A percentile compares a stretch with the other conserved stretches of the same genome.
phyloP scores from a whole-genome alignment of 1,140 invertebrate genomes.

The Phocides pigmalion region DNA sequence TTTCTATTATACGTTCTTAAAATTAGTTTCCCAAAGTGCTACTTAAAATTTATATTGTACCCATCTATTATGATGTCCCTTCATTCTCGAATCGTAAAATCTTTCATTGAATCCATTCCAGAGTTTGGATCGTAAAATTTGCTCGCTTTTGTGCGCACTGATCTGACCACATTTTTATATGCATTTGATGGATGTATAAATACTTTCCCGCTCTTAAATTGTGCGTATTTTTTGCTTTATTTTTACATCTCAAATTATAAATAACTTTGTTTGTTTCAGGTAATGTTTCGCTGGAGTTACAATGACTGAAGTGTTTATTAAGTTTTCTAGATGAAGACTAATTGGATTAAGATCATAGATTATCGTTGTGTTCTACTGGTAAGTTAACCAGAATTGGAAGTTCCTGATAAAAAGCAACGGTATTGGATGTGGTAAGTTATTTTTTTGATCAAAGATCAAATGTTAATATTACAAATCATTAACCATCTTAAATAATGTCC shows the following conservation, averaged over 20 bases:
- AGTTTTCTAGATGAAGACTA: too few species aligned
- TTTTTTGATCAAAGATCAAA: too few species aligned
- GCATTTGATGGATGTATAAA: conserved; percentile 48
- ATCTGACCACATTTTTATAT: conserved; percentile 49
- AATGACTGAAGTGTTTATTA: too few species aligned
- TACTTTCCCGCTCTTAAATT: conserved; percentile 23
- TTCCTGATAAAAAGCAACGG: too few species aligned
- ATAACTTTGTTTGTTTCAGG: conserved; percentile 50
- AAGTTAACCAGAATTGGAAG: too few species aligned
- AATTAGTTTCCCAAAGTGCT: conserved; percentile 14
- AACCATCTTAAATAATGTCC: too few species aligned
- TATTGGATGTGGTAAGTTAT: too few species aligned
- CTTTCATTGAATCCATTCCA: conserved; percentile 43
- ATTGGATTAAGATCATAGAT: too few species aligned
- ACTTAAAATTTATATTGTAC: conserved; percentile 27
- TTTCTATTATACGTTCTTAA: background rate
- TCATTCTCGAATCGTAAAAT: conserved; percentile 48
- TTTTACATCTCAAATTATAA: background rate
- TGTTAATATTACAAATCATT: too few species aligned
- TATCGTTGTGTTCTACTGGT: too few species aligned
- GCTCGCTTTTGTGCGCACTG: conserved; percentile 42
- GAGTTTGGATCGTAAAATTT: conserved; percentile 44
- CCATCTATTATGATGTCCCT: conserved; percentile 23
- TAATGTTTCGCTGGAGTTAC: conserved; percentile 2
- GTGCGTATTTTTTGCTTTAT: conserved; percentile 38